Percentiles rank a stretch among this genome's conserved stretches.
Evolutionary conservation across 2,797 vertebrate species (phyloP).

Genomic region (Mormyrus hasselquistii): DNA sequence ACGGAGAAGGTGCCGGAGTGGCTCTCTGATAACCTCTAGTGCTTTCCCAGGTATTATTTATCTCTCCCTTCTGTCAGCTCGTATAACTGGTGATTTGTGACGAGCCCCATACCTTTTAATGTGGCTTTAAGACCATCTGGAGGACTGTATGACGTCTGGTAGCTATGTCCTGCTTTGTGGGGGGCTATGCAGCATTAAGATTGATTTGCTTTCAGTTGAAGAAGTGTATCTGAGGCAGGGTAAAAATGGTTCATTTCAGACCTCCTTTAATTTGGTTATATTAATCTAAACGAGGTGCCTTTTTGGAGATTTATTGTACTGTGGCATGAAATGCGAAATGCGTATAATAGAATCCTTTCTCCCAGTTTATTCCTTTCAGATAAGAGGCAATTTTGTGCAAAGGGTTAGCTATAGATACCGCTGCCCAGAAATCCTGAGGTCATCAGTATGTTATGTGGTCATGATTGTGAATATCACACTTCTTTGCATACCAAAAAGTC

Average conservation of each 20-base stretch:
- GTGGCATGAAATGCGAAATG: neutral
- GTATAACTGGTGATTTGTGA: neutral
- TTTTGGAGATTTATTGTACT: neutral
- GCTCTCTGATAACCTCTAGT: neutral
- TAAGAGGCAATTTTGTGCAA: neutral
- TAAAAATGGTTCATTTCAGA: neutral
- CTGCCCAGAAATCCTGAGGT: neutral
- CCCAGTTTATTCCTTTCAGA: neutral
- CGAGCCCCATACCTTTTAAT: neutral
- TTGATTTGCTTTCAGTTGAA: neutral
- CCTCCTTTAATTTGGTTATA: neutral
- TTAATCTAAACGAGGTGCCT: neutral
- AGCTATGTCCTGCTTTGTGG: neutral
- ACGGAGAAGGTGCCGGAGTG: neutral
- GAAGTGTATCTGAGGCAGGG: neutral
- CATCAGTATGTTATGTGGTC: neutral
- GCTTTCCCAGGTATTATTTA: neutral
- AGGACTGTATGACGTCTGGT: neutral
- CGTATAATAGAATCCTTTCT: neutral
- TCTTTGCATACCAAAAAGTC: neutral
- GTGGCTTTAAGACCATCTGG: neutral
- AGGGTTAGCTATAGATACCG: neutral
- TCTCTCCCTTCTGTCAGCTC: neutral
- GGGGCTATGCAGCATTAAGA: neutral
- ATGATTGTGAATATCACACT: neutral